Conservation (phyloP, 2,888 invertebrate species). For the Drosophila meridiana region DNA sequence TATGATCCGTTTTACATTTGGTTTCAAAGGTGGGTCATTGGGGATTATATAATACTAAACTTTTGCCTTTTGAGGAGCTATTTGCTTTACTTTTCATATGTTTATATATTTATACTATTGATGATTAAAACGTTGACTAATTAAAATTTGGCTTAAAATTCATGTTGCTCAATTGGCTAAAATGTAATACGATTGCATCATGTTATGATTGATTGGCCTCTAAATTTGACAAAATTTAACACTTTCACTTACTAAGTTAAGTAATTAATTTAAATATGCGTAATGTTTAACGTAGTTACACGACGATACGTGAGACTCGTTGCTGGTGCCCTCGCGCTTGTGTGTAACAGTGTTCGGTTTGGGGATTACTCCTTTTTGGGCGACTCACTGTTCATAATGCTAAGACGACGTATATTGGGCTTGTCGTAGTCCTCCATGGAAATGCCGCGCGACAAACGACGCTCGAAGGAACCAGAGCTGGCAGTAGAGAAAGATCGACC, state of each 20-base stretch:
- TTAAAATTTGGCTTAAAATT: slow-evolving; percentile 59
- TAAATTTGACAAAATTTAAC: slow-evolving; percentile 50
- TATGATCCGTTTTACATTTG: slow-evolving; percentile 63
- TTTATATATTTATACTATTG: neutral
- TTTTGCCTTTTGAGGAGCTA: slow-evolving; percentile 14
- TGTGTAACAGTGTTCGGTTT: slow-evolving; percentile 25
- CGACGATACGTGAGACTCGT: slow-evolving; percentile 29
- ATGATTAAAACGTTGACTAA: slow-evolving; percentile 43
- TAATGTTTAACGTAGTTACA: slow-evolving; percentile 38
- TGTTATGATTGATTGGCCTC: slow-evolving; percentile 63
- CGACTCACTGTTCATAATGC: slow-evolving; percentile 86
- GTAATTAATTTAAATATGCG: slow-evolving; percentile 60
- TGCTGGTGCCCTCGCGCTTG: slow-evolving; percentile 24
- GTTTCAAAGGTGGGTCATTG: slow-evolving; percentile 68
- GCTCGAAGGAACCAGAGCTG: slow-evolving; percentile 86
- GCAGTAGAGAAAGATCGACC: slow-evolving; percentile 87
- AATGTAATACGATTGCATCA: slow-evolving; percentile 47
- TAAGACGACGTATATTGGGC: slow-evolving; percentile 91
- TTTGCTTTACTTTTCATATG: neutral
- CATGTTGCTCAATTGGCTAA: slow-evolving; percentile 44
- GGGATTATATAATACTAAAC: slow-evolving; percentile 56
- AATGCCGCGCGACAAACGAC: slow-evolving; percentile 87
- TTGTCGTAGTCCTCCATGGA: slow-evolving; percentile 94
- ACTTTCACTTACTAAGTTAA: slow-evolving; percentile 50
- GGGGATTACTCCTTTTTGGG: slow-evolving; percentile 87